These are phyloP conservation scores for Manis javanica DNA, from an alignment of 2,797 vertebrate genomes.

Conservation along the genomic window DNA sequence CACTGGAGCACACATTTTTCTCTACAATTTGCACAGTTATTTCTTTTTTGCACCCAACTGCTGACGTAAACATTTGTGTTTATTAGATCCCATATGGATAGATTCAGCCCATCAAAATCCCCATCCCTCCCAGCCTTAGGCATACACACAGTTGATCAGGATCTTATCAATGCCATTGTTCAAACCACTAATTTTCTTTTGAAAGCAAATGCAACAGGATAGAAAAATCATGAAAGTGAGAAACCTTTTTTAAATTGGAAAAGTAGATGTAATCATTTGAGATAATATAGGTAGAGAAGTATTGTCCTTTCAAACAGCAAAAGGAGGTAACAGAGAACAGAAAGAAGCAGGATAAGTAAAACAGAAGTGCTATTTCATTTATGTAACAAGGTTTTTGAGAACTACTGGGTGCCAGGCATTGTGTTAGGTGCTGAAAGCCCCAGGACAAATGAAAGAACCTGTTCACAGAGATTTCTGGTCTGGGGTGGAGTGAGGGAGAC, in stretches of 20 bases:
- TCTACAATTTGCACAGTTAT: neutral
- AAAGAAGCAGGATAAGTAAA: neutral
- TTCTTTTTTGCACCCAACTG: neutral
- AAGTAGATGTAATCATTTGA: constrained; percentile 1
- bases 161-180: neutral
- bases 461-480: neutral
- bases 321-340: neutral
- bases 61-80: neutral
- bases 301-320: neutral
- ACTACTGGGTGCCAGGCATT: neutral
- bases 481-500: neutral
- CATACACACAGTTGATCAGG: neutral
- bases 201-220: constrained; percentile 36
- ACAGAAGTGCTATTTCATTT: neutral
- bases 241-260: constrained; percentile 59
- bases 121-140: neutral
- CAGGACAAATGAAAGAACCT: neutral
- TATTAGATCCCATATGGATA: neutral
- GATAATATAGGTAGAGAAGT: neutral
- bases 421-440: neutral
- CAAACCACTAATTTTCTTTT: constrained; percentile 12
- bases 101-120: neutral
- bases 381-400: neutral
- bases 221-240: constrained; percentile 60
- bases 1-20: neutral